A percentile compares a stretch with the other conserved stretches of the same genome.
Evolutionary conservation across 2,888 invertebrate genomes (phyloP).

Genomic region (Piscicola geometra): DNA sequence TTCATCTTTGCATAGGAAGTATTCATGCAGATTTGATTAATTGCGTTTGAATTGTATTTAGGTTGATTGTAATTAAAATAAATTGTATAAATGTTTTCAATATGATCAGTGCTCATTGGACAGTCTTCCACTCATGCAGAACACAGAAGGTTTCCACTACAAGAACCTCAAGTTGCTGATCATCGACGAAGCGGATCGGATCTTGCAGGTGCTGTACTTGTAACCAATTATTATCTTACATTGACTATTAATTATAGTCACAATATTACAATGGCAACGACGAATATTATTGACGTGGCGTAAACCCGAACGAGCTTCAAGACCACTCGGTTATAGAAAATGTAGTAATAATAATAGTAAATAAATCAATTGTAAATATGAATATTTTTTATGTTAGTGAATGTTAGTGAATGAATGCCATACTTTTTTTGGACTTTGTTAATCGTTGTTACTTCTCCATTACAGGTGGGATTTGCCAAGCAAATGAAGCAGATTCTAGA

Average conservation of each 20-base stretch:
- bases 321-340: no score
- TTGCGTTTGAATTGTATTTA: background rate
- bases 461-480: slow-evolving; percentile 84
- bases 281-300: no score
- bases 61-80: background rate
- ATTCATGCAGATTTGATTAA: background rate
- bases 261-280: no score
- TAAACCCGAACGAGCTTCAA: no score
- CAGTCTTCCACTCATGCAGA: slow-evolving; percentile 58
- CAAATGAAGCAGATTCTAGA: slow-evolving; percentile 90
- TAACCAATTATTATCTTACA: background rate
- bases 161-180: slow-evolving; percentile 89
- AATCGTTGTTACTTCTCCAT: no score
- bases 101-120: no score
- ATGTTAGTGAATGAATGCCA: no score
- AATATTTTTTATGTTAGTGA: no score
- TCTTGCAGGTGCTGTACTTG: slow-evolving; percentile 64
- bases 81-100: background rate
- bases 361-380: no score
- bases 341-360: no score
- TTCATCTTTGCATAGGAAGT: background rate
- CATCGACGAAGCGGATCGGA: slow-evolving; percentile 96
- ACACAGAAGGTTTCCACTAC: slow-evolving; percentile 82
- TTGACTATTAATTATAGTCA: no score
- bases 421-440: no score